Base-by-base conservation (phyloP, 2,113 vertebrate species). In the Corynorhinus townsendii region DNA sequence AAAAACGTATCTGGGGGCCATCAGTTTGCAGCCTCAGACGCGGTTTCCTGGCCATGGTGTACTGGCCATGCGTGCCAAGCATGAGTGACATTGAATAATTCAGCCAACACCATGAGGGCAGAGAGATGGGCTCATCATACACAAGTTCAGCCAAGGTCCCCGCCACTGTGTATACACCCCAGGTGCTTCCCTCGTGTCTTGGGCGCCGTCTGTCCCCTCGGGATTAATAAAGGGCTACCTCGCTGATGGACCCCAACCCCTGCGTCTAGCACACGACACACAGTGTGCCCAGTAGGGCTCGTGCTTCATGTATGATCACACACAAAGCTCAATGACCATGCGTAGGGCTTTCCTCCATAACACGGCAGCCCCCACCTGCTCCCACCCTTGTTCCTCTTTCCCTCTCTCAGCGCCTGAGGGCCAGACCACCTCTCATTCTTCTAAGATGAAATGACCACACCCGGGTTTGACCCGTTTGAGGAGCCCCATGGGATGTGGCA, bases 81-180 rank as follows among this genome's bases (percentile, higher is more conserved):
- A 19, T 73, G 69, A 89, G 84, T n/a, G 62, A 56, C 12, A 56
- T 0, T 33, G 20, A 85, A 56, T 22, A 64, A 90, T 4, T 56
- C 56, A 52, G 47, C 66, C 52, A 33, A 72, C 79, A 59, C 38
- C 75, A 56, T 2, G 40, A 71, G 77, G 54, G 66, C 79, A 33
- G 72, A n/a, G 17, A 56, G 54, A 79, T 4, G 33, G 33, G 49
- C 52, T 33, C 43, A 56, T 33, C 43, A 56, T 12, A 24, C 0
- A 0, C 45, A 49, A 0, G 5, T 7, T 35, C 38, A 11, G 0
- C 86, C 62, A 3, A 7, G 26, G 35, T 9, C 54, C n/a, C 7
- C 0, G 28, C 24, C 2, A 0, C 6, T 38, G 33, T 17, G 68
- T 40, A 15, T 7, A 54, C 40, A 76, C 47, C 30, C 59, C 2